These are phyloP conservation scores for Cotesia chilonis DNA, from an alignment of 1,140 invertebrate species.

Conservation along the genomic window DNA sequence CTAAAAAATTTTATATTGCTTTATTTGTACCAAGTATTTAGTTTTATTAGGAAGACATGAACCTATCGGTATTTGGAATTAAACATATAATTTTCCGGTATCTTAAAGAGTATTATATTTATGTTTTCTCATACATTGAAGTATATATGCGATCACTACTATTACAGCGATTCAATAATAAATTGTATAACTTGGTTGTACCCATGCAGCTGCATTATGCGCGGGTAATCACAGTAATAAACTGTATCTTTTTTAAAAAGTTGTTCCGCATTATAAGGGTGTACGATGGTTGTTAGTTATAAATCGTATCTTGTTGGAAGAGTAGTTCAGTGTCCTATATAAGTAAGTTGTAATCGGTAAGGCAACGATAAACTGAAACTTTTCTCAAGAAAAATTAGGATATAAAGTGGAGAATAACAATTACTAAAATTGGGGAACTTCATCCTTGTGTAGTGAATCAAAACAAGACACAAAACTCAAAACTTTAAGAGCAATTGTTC, in stretches of 20 bases:
- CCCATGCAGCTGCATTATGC: slow-evolving; percentile 50
- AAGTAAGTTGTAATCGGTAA: slow-evolving; percentile 53
- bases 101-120: no score
- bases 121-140: no score
- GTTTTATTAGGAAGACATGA: no score
- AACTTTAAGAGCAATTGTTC: no score
- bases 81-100: no score
- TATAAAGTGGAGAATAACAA: no score
- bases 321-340: slow-evolving; percentile 48
- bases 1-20: no score
- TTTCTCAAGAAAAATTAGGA: neutral
- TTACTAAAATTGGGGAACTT: no score
- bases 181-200: slow-evolving; percentile 53
- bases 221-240: slow-evolving; percentile 60
- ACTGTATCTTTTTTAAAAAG: slow-evolving; percentile 47
- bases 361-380: neutral
- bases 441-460: no score
- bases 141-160: slow-evolving; percentile 14
- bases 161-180: slow-evolving; percentile 62
- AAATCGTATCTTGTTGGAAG: slow-evolving; percentile 27
- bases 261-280: slow-evolving; percentile 56
- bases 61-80: no score
- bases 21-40: no score
- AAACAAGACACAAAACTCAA: no score
- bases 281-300: slow-evolving; percentile 43